A percentile compares a stretch with the other conserved stretches of the same genome.
Conservation (phyloP, 2,113 vertebrate species). For the human region GRCh38 chr17:76259501-76260000, state of each 20-base stretch:
- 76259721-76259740: background rate
- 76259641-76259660: background rate
- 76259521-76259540: background rate
- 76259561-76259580: background rate
- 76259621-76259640: too few species aligned
- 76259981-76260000: background rate
- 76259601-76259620: too few species aligned
- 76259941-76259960: too few species aligned
- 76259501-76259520: constrained; percentile 18
- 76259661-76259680: background rate
- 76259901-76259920: too few species aligned
- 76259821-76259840: background rate
- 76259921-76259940: too few species aligned
- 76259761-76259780: background rate
- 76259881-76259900: too few species aligned
- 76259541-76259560: background rate
- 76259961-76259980: too few species aligned
- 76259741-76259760: background rate
- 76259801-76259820: background rate
- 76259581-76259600: background rate
- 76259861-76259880: too few species aligned
- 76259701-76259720: background rate
- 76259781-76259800: background rate
- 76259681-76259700: background rate
- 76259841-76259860: too few species aligned